phyloP scores from a whole-genome alignment of 2,113 vertebrate species.

The Hemicordylus capensis region DNA sequence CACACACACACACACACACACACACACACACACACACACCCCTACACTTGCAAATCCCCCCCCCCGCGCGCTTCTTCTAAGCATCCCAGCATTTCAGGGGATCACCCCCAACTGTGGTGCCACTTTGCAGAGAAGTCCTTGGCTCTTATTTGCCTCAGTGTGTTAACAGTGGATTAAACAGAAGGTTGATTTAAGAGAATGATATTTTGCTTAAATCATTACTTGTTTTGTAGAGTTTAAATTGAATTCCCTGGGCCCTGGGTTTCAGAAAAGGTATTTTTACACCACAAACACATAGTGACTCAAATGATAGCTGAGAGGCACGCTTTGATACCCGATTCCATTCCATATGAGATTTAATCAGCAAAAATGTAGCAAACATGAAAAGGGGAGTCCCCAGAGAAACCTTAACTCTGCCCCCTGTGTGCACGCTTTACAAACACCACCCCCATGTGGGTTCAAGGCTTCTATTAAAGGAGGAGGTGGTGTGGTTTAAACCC shows the following conservation, averaged over 20 bases:
- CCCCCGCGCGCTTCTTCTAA: not conserved
- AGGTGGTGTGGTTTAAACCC: slow-evolving; percentile 51
- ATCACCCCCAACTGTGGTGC: not conserved
- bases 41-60: not conserved
- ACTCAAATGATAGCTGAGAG: slow-evolving; percentile 61
- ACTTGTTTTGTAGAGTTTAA: slow-evolving; percentile 17
- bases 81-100: not conserved
- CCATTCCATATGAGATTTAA: too few species aligned
- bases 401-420: slow-evolving; percentile 57
- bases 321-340: slow-evolving; percentile 33
- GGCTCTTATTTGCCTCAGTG: not conserved
- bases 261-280: slow-evolving; percentile 55
- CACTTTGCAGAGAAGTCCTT: not conserved
- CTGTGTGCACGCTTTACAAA: slow-evolving; percentile 21
- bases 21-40: too few species aligned
- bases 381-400: slow-evolving; percentile 42
- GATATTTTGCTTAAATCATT: not conserved
- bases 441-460: not conserved
- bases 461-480: not conserved
- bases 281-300: slow-evolving; percentile 29
- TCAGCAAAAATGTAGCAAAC: slow-evolving; percentile 57
- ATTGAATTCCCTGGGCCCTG: slow-evolving; percentile 50
- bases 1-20: too few species aligned
- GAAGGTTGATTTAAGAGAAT: not conserved
- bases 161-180: not conserved